Evolutionary conservation across 2,113 vertebrate species (phyloP).

Genomic region (Ciconia boyciana): DNA sequence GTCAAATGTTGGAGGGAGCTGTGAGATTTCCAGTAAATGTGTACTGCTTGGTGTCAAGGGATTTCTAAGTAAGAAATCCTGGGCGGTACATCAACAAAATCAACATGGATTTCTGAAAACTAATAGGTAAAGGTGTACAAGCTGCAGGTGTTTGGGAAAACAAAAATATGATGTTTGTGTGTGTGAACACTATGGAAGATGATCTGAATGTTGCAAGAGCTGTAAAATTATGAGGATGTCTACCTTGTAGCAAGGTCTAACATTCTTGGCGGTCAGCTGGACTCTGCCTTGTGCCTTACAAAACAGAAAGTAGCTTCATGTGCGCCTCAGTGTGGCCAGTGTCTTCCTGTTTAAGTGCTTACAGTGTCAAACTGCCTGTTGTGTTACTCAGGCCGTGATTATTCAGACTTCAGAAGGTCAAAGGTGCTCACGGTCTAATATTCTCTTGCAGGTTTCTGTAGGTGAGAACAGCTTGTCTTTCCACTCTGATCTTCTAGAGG

Average conservation of each 20-base stretch:
- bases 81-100: neutral
- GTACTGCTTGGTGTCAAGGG: neutral
- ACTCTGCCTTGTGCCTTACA: neutral
- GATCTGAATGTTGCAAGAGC: neutral
- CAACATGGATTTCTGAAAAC: neutral
- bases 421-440: neutral
- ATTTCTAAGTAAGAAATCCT: neutral
- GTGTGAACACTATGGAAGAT: neutral
- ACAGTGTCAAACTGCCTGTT: neutral
- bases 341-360: neutral
- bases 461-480: constrained; percentile 54
- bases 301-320: neutral
- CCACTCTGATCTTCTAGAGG: constrained; percentile 42
- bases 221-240: neutral
- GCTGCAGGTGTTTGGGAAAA: neutral
- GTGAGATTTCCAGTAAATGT: neutral
- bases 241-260: neutral
- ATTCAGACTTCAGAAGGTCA: neutral
- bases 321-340: neutral
- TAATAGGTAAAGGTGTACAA: neutral
- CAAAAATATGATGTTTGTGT: neutral
- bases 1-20: neutral
- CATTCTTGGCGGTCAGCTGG: neutral
- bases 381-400: neutral
- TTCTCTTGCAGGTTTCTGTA: constrained; percentile 58